Conservation (phyloP, 2,888 invertebrate species). For the Meganola albula region DNA sequence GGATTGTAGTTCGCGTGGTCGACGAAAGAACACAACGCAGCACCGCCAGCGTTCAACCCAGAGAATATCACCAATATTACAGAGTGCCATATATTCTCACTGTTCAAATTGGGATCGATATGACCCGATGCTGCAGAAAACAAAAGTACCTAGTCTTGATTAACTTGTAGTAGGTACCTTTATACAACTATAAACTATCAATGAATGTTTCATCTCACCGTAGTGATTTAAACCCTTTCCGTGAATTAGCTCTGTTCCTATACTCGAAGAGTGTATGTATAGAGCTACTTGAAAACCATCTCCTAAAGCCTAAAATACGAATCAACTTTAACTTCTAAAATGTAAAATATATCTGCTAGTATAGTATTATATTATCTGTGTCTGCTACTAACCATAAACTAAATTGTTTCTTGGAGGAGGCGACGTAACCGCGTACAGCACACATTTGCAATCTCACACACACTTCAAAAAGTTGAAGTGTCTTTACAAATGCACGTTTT, state of each 20-base stretch:
- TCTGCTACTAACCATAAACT: no score
- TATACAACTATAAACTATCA: neutral
- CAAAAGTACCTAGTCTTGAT: neutral
- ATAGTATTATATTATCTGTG: no score
- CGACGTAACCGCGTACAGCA: no score
- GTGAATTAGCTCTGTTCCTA: conserved; percentile 60
- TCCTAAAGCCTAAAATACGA: conserved; percentile 38
- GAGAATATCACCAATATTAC: conserved; percentile 40
- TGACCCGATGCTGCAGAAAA: conserved; percentile 54
- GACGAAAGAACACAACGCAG: conserved; percentile 48
- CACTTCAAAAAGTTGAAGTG: no score
- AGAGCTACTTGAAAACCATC: conserved; percentile 57
- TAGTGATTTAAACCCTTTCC: conserved; percentile 66
- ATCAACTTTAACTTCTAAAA: no score
- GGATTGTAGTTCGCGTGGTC: conserved; percentile 34
- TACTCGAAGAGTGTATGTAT: conserved; percentile 57
- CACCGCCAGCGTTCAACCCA: conserved; percentile 42
- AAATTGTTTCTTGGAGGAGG: no score
- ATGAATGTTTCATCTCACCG: conserved; percentile 37
- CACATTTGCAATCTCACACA: no score
- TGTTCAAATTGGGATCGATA: conserved; percentile 51
- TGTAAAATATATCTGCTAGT: no score
- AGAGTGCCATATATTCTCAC: conserved; percentile 64
- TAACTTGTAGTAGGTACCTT: neutral
- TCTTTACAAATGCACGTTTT: no score